phyloP scores from a whole-genome alignment of 2,888 invertebrate species.

The Icerya purchasi region DNA sequence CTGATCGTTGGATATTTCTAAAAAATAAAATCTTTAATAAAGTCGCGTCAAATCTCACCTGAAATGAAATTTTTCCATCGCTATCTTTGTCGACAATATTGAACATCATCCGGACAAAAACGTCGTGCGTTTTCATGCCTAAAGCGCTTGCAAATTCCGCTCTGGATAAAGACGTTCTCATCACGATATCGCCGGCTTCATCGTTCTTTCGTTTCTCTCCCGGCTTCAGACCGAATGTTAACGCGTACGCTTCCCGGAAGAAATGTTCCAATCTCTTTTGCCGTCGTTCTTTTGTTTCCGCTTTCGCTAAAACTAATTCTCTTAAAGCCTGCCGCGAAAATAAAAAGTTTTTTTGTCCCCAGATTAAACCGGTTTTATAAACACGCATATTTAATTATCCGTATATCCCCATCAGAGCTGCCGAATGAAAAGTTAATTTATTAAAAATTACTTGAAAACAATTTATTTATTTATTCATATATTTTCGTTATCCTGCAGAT shows the following conservation, averaged over 20 bases:
- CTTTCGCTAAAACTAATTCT: slow-evolving; percentile 70
- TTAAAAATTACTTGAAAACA: too few species aligned
- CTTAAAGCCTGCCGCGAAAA: slow-evolving; percentile 44
- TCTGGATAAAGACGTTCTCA: slow-evolving; percentile 77
- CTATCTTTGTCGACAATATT: slow-evolving; percentile 88
- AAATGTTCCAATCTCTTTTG: slow-evolving; percentile 81
- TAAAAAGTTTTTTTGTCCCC: slow-evolving; percentile 26
- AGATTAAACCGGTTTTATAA: too few species aligned
- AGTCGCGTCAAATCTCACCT: too few species aligned
- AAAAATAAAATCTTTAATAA: too few species aligned
- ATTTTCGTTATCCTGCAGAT: too few species aligned
- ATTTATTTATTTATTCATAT: too few species aligned
- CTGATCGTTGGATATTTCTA: too few species aligned
- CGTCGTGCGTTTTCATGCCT: slow-evolving; percentile 84
- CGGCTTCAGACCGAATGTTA: slow-evolving; percentile 72
- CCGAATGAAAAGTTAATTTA: too few species aligned
- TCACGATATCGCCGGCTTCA: slow-evolving; percentile 34
- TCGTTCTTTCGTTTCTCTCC: slow-evolving; percentile 48
- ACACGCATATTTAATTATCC: too few species aligned
- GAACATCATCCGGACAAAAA: slow-evolving; percentile 93
- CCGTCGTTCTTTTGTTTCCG: slow-evolving; percentile 81
- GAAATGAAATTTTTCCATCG: slow-evolving; percentile 81
- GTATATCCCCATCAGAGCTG: too few species aligned
- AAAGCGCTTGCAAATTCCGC: slow-evolving; percentile 84
- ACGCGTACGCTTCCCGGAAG: slow-evolving; percentile 84